A percentile compares a stretch with the other conserved stretches of the same genome.
Conservation (phyloP, 1,140 invertebrate species). For the Neodiprion virginianus region DNA sequence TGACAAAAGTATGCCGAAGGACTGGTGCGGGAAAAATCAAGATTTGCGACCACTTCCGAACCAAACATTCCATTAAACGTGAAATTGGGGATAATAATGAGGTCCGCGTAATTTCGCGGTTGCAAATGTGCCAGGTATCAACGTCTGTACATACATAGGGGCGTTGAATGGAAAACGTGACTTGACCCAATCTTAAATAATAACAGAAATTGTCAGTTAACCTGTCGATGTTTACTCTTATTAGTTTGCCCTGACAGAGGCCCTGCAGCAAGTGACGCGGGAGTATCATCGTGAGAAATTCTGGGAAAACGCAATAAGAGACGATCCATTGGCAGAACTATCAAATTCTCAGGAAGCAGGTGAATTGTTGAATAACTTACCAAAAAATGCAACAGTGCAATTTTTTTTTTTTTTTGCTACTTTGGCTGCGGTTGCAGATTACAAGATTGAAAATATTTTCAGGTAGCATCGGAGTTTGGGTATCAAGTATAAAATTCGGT, state of each 20-base stretch:
- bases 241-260: constrained; percentile 46
- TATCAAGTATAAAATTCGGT: background rate
- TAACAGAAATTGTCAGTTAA: background rate
- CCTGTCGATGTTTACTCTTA: constrained; percentile 8
- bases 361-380: background rate
- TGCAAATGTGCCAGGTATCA: constrained; percentile 49
- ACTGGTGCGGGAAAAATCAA: constrained; percentile 55
- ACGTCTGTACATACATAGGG: background rate
- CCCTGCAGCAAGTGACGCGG: constrained; percentile 42
- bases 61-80: constrained; percentile 20
- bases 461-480: background rate
- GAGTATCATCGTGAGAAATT: constrained; percentile 33
- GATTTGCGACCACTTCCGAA: constrained; percentile 26
- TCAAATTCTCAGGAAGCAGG: background rate
- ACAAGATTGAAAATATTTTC: too few relatives aligned
- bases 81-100: constrained; percentile 10
- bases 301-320: background rate
- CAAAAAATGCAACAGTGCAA: too few relatives aligned
- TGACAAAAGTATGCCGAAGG: constrained; percentile 65
- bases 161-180: background rate
- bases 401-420: too few relatives aligned
- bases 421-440: too few relatives aligned
- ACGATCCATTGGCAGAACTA: background rate
- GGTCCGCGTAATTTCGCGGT: constrained; percentile 33
- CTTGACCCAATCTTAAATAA: background rate